Evolutionary conservation across 1,140 invertebrate species (phyloP).

Genomic region (Varroa destructor): DNA sequence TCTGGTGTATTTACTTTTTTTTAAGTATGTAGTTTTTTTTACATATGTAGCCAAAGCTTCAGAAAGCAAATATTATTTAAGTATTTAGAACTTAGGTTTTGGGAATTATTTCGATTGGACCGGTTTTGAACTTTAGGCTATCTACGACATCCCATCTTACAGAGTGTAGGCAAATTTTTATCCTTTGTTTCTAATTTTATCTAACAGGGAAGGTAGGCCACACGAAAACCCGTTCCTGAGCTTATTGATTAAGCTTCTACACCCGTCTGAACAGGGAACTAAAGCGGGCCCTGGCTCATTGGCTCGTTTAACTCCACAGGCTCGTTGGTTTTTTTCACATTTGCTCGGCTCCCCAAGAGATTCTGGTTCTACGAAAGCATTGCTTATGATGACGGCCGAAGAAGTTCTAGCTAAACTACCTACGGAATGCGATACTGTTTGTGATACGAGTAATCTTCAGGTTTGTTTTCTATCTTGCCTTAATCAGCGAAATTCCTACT

Average conservation of each 20-base stretch:
- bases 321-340: constrained; percentile 11
- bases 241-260: constrained; percentile 11
- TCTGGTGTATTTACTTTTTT: no score
- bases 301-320: constrained; percentile 4
- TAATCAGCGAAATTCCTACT: no score
- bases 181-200: no score
- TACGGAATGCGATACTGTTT: constrained; percentile 4
- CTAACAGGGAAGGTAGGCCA: no score
- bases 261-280: not conserved
- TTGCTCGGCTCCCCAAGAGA: not conserved
- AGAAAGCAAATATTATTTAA: no score
- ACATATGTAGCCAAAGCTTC: no score
- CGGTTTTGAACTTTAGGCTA: no score
- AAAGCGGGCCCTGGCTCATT: not conserved
- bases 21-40: no score
- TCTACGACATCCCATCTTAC: no score
- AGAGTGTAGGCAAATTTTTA: no score
- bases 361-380: not conserved
- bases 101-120: no score
- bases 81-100: no score
- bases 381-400: not conserved
- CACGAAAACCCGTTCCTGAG: constrained; percentile 15
- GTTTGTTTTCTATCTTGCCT: not conserved
- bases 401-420: constrained; percentile 4
- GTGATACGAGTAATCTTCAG: constrained; percentile 24